A percentile compares a stretch with the other conserved stretches of the same genome.
phyloP scores from a whole-genome alignment of 2,888 invertebrate genomes.

The Drosophila limbata region DNA sequence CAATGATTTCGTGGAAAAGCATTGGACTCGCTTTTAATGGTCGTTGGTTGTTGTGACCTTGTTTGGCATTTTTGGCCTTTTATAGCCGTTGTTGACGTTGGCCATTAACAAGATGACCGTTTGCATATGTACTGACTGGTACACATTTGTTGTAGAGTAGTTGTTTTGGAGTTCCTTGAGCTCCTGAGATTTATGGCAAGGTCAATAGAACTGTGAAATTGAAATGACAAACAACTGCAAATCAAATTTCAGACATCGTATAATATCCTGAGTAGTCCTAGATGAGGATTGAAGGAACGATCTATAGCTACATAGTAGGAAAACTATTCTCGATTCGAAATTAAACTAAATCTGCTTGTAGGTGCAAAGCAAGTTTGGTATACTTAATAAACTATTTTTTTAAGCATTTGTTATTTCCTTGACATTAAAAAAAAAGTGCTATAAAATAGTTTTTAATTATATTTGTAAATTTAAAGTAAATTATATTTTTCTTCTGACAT shows the following conservation, averaged over 20 bases:
- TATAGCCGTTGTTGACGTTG: slow-evolving; percentile 70
- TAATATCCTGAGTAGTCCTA: no score
- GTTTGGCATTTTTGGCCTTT: slow-evolving; percentile 52
- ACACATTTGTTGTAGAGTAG: background rate
- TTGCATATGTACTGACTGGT: slow-evolving; percentile 15
- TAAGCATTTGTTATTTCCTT: no score
- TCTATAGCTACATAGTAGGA: no score
- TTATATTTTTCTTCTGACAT: no score
- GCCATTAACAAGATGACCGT: slow-evolving; percentile 55
- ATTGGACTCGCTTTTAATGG: slow-evolving; percentile 56
- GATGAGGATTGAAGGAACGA: background rate
- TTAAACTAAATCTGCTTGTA: no score
- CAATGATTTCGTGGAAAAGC: slow-evolving; percentile 65
- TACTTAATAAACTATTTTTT: no score
- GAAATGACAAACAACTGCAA: slow-evolving; percentile 1
- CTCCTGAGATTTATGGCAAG: slow-evolving; percentile 29
- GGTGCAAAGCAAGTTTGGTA: no score
- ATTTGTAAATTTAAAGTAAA: no score
- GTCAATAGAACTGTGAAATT: slow-evolving; percentile 26
- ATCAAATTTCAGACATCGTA: background rate
- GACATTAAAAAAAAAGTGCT: no score
- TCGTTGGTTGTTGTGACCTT: slow-evolving; percentile 64
- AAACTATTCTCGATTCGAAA: no score
- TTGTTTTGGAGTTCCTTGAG: slow-evolving; percentile 1
- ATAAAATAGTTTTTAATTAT: no score